Conservation (phyloP, 2,888 invertebrate genomes). For the Caenorhabditis wallacei region DNA sequence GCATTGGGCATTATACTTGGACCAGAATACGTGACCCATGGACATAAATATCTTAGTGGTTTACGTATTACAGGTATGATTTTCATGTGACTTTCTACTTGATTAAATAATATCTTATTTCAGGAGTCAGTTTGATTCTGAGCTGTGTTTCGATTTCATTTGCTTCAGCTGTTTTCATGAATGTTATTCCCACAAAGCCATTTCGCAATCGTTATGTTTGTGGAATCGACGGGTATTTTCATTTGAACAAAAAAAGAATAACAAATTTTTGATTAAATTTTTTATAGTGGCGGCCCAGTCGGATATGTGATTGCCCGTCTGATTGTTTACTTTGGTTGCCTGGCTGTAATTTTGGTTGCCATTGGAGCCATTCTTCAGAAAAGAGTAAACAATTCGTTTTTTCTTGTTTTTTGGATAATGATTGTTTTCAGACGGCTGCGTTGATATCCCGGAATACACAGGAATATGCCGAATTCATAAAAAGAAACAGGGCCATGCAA, state of each 20-base stretch:
- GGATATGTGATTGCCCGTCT: constrained; percentile 77
- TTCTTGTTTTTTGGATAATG: not conserved
- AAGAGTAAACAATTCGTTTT: constrained; percentile 46
- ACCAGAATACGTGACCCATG: constrained; percentile 51
- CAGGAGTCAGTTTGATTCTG: constrained; percentile 50
- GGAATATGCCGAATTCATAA: constrained; percentile 74
- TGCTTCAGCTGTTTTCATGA: constrained; percentile 54
- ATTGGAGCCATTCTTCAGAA: constrained; percentile 74
- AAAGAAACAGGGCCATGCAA: constrained; percentile 67
- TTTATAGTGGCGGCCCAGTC: constrained; percentile 77
- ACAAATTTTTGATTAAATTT: constrained; percentile 1
- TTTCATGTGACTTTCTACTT: not conserved
- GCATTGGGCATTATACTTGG: constrained; percentile 72
- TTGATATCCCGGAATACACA: constrained; percentile 68
- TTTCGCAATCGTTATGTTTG: constrained; percentile 80
- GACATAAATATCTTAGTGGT: constrained; percentile 46
- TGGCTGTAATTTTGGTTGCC: constrained; percentile 75
- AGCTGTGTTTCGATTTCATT: constrained; percentile 45
- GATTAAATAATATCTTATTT: not conserved
- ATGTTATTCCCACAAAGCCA: constrained; percentile 75
- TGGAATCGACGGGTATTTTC: constrained; percentile 76
- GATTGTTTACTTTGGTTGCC: constrained; percentile 76
- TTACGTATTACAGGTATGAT: constrained; percentile 41
- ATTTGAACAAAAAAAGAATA: not conserved
- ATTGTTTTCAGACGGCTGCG: constrained; percentile 59